These are phyloP conservation scores for Piaya cayana DNA, from an alignment of 2,113 vertebrate genomes.

Conservation along the genomic window DNA sequence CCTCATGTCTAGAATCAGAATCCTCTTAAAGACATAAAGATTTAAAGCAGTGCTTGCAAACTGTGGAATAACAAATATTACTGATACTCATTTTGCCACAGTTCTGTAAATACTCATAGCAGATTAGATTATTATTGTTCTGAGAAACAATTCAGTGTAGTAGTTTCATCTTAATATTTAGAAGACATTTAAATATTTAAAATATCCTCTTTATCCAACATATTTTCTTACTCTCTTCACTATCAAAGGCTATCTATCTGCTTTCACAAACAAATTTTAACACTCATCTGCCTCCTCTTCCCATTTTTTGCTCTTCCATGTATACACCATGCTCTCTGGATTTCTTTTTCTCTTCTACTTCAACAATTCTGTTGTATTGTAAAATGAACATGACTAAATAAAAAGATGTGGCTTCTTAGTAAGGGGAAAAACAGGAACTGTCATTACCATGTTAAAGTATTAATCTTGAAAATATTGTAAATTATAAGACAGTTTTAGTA, in stretches of 20 bases:
- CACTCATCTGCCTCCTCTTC: not conserved
- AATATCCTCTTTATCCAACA: accelerated
- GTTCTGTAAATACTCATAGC: not conserved
- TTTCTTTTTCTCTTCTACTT: not conserved
- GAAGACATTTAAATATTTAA: no score
- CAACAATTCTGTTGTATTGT: not conserved
- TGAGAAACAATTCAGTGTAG: not conserved
- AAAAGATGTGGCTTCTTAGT: not conserved
- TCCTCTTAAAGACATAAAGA: not conserved
- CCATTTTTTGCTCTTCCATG: not conserved
- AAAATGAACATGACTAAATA: not conserved
- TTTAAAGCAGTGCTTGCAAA: not conserved
- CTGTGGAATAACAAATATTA: not conserved
- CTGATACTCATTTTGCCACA: not conserved
- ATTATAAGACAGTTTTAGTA: not conserved
- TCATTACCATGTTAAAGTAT: not conserved
- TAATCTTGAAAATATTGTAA: not conserved
- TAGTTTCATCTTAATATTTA: not conserved
- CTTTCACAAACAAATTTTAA: not conserved
- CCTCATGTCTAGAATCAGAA: not conserved
- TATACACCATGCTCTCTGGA: not conserved
- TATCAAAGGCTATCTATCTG: not conserved
- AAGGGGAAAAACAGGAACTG: not conserved
- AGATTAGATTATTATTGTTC: not conserved
- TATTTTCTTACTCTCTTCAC: not conserved